Evolutionary conservation across 2,113 vertebrate species (phyloP), one percentile per base, ranked within the genome.

Genomic region (Chloebia gouldiae): DNA sequence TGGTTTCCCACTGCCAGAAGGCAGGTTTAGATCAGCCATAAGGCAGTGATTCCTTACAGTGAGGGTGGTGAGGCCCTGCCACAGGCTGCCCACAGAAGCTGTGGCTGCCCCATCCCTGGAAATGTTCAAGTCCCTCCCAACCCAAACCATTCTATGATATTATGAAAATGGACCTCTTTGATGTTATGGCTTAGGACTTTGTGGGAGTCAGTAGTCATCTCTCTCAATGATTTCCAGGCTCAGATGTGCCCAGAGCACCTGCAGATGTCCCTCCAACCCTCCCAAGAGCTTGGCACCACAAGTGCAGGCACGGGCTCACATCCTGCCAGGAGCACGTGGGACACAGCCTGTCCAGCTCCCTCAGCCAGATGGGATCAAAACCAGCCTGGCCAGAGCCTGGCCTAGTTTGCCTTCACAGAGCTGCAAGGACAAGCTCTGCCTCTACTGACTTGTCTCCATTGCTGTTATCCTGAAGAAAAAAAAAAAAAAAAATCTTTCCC

Each of bases 291-390:
- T 47, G 28, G 45, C 2, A 3, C 20, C 66, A 63, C 44, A 23
- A 12, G 30, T 21, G 10, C 47, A 14, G 7, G 53, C 66, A 75
- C n/a, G n/a, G 61, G 19, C 30, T 60, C 44, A 30, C 14, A 19
- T 24, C 49, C 37, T 69, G 8, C 40, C 49, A 13, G 19, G 10
- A 51, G 33, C 4, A 4, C 0, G 1, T 24, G 50, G 59, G 40
- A n/a, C 12, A 68, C 53, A 50, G 56, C 75, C 31, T 7, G 4
- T 7, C 11, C 6, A 6, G 39, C 44, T 65, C 70, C 80, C 69
- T 39, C 49, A 2, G 31, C 39, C 59, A 42, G 8, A 12, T 0
- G 0, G 39, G 8, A 39, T 33, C n/a, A 42, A 23, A 53, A 56
- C 37, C 82, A 51, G 50, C 5, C 39, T 3, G 4, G 11, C 11